These are phyloP conservation scores for Scartelaos histophorus DNA, from an alignment of 2,113 vertebrate genomes.

Conservation along the genomic window DNA sequence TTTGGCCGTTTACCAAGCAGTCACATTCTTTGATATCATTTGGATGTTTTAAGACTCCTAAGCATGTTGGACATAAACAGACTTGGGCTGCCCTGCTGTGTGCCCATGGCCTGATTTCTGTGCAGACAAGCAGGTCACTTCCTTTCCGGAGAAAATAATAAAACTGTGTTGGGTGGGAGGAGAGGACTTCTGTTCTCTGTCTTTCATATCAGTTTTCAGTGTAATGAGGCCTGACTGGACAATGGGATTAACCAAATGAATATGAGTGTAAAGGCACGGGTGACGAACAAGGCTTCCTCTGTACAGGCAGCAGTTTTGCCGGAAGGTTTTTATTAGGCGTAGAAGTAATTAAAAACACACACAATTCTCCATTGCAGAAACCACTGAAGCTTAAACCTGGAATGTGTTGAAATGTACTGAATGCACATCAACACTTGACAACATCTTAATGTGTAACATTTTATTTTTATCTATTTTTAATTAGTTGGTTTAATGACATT, in stretches of 20 bases:
- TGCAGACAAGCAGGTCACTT: constrained; percentile 74
- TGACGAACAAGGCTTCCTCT: constrained; percentile 56
- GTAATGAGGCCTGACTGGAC: constrained; percentile 69
- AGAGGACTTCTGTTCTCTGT: constrained; percentile 52
- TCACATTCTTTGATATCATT: not conserved
- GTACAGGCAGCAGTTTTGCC: constrained; percentile 50
- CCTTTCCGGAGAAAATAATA: constrained; percentile 72
- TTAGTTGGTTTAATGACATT: not conserved
- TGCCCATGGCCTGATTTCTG: constrained; percentile 68
- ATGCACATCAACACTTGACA: not conserved
- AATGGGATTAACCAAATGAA: constrained; percentile 58
- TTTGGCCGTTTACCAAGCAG: not conserved
- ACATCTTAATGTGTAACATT: no score
- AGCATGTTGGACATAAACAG: constrained; percentile 39
- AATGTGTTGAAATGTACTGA: constrained; percentile 9
- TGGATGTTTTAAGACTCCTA: not conserved
- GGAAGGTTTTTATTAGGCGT: constrained; percentile 60
- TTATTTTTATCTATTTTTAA: not conserved
- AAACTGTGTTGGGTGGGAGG: constrained; percentile 59
- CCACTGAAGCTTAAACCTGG: not conserved
- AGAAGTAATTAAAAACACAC: constrained; percentile 22
- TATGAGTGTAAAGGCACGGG: constrained; percentile 54
- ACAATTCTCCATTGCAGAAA: constrained; percentile 1
- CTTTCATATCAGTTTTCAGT: constrained; percentile 64
- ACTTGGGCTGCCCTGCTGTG: constrained; percentile 64